Conservation (phyloP, 2,113 vertebrate genomes). For the Rhineura floridana region DNA sequence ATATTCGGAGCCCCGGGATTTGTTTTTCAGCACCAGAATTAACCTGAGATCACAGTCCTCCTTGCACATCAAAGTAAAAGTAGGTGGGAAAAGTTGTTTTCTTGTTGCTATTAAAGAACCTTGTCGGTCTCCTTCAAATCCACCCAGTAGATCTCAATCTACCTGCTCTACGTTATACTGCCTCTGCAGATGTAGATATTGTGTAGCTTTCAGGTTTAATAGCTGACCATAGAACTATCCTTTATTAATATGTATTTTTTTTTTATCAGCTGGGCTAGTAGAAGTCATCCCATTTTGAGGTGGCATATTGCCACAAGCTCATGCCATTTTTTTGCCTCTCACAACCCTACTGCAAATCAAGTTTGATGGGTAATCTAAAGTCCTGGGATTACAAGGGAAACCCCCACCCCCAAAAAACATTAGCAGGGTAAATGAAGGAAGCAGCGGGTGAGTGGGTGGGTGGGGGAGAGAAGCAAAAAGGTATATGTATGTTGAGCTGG, state of each 20-base stretch:
- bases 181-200: background rate
- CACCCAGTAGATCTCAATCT: background rate
- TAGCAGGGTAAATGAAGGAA: conserved; percentile 14
- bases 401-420: conserved; percentile 18
- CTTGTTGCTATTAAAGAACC: background rate
- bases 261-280: no score
- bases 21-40: background rate
- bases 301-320: no score
- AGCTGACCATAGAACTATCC: background rate
- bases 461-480: conserved; percentile 18
- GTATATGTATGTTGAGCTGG: conserved; percentile 8
- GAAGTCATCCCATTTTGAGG: background rate
- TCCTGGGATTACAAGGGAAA: background rate
- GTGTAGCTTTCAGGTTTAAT: background rate
- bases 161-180: background rate
- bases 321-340: background rate
- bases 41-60: background rate
- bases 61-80: no score
- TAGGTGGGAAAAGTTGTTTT: background rate
- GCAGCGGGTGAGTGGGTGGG: background rate
- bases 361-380: background rate
- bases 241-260: background rate
- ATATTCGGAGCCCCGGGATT: background rate
- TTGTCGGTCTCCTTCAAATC: background rate
- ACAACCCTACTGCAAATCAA: background rate